These are phyloP conservation scores for Ptychobarbus kaznakovi DNA, from an alignment of 2,797 vertebrate species.

Conservation along the genomic window DNA sequence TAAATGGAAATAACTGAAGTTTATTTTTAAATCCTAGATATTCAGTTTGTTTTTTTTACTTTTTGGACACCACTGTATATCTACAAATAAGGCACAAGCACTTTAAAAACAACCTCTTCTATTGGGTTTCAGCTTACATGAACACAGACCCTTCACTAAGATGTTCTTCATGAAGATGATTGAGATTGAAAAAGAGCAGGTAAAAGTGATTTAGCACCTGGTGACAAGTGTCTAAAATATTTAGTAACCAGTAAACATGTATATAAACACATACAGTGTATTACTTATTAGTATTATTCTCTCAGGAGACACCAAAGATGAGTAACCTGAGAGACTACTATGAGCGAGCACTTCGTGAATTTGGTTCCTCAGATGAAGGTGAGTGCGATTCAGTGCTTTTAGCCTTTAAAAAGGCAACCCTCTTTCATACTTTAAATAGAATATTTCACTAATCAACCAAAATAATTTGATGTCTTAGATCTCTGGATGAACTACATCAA, in stretches of 20 bases:
- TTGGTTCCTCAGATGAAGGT: slow-evolving; percentile 87
- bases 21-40: neutral
- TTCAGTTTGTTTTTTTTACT: neutral
- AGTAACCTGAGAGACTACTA: slow-evolving; percentile 88
- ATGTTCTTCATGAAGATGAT: slow-evolving; percentile 92
- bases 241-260: neutral
- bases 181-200: slow-evolving; percentile 92
- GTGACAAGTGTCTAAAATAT: too few relatives aligned
- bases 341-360: slow-evolving; percentile 92
- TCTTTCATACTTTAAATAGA: neutral
- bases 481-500: slow-evolving; percentile 93
- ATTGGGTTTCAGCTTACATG: slow-evolving; percentile 82
- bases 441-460: neutral
- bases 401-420: neutral
- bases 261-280: neutral
- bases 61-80: neutral
- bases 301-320: slow-evolving; percentile 87
- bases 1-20: neutral
- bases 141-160: slow-evolving; percentile 87
- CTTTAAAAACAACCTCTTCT: neutral
- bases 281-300: neutral
- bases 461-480: slow-evolving; percentile 72
- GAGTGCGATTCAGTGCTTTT: slow-evolving; percentile 58
- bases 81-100: neutral
- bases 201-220: slow-evolving; percentile 66